These are phyloP conservation scores for Pseudomugil tenellus DNA, from an alignment of 2,797 vertebrate species.

Conservation along the genomic window DNA sequence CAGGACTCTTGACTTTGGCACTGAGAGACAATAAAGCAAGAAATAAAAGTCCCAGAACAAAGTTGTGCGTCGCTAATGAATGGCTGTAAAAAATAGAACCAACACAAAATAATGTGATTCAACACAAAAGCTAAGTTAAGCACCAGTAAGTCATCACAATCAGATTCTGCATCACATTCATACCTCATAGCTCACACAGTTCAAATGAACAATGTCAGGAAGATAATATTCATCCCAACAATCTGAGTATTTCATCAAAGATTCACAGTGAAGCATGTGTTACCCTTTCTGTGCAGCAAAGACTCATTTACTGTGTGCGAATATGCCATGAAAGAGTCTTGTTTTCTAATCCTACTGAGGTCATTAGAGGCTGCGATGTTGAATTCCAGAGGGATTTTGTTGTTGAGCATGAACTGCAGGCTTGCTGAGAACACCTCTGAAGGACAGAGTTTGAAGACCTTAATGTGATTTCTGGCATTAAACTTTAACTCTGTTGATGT, in stretches of 20 bases:
- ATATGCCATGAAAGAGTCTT: conserved; percentile 27
- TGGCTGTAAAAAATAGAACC: too few relatives aligned
- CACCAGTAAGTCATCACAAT: background rate
- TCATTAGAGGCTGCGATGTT: conserved; percentile 17
- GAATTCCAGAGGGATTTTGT: conserved; percentile 41
- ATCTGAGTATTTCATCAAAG: rapidly evolving
- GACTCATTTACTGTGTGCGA: conserved; percentile 6
- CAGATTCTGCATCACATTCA: background rate
- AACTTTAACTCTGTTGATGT: conserved; percentile 5
- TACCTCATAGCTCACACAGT: background rate
- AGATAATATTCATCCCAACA: background rate
- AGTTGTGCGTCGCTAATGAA: too few relatives aligned
- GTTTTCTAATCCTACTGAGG: conserved; percentile 32
- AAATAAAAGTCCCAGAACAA: background rate
- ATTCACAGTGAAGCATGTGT: rapidly evolving
- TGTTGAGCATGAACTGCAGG: background rate
- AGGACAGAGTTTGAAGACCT: conserved; percentile 9
- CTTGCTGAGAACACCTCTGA: conserved; percentile 3
- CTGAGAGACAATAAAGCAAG: background rate
- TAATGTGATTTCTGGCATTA: conserved; percentile 1
- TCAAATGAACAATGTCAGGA: background rate
- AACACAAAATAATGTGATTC: background rate
- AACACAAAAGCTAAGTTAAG: background rate
- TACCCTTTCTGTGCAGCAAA: background rate
- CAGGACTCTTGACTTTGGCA: background rate